phyloP scores from a whole-genome alignment of 2,797 vertebrate species.

The Paratrypauchen microcephalus region DNA sequence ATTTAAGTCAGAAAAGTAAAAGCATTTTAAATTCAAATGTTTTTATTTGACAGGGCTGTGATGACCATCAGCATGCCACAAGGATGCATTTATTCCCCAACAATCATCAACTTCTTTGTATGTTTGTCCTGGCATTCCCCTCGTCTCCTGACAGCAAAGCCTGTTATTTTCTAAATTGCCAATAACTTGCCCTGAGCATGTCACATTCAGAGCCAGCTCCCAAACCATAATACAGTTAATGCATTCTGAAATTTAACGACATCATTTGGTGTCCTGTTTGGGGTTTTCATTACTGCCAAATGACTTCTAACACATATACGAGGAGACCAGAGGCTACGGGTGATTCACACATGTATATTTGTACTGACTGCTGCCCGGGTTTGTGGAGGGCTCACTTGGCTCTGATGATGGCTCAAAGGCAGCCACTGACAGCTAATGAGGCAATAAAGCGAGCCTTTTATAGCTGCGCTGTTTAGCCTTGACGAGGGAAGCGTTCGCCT shows the following conservation, averaged over 20 bases:
- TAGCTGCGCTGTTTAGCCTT: slow-evolving; percentile 70
- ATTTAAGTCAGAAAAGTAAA: no score
- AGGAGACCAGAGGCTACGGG: slow-evolving; percentile 62
- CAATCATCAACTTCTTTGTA: slow-evolving; percentile 45
- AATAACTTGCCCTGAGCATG: slow-evolving; percentile 63
- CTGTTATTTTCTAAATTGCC: slow-evolving; percentile 73
- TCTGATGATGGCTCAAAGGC: slow-evolving; percentile 74
- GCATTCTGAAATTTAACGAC: slow-evolving; percentile 72
- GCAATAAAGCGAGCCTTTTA: slow-evolving; percentile 73
- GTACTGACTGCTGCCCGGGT: slow-evolving; percentile 24
- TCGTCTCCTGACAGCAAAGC: slow-evolving; percentile 45
- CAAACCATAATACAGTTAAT: slow-evolving; percentile 72
- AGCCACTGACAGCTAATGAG: slow-evolving; percentile 76
- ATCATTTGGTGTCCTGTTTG: slow-evolving; percentile 68
- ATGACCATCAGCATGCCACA: slow-evolving; percentile 59
- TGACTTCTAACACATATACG: slow-evolving; percentile 54
- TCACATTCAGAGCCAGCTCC: slow-evolving; percentile 67
- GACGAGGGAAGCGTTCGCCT: slow-evolving; percentile 69
- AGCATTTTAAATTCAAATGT: slow-evolving; percentile 9
- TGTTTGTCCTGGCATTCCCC: slow-evolving; percentile 59
- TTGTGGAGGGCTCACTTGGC: slow-evolving; percentile 54
- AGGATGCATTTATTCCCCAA: slow-evolving; percentile 68
- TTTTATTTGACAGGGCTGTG: slow-evolving; percentile 25
- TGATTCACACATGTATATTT: slow-evolving; percentile 29
- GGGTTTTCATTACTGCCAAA: slow-evolving; percentile 68